phyloP scores from a whole-genome alignment of 2,113 vertebrate species.

The Pterocles orientalis region DNA sequence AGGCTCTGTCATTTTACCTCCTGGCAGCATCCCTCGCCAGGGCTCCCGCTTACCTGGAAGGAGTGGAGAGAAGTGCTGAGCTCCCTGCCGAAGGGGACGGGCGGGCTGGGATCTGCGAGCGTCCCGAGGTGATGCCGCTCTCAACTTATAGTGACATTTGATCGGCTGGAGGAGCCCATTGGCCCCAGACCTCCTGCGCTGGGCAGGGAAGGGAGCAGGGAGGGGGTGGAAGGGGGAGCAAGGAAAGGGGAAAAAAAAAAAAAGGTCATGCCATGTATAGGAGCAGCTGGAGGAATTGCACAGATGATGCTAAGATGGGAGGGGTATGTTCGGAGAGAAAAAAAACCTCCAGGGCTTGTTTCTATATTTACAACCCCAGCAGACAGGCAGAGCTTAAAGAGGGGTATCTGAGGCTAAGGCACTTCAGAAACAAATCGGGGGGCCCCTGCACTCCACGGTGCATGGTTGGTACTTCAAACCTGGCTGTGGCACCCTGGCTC shows the following conservation, averaged over 20 bases:
- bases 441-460: rapidly evolving
- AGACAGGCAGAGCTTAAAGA: conserved; percentile 74
- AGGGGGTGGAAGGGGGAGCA: not conserved
- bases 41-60: conserved; percentile 77
- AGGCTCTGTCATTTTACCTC: not conserved
- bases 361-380: conserved; percentile 85
- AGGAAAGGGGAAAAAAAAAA: not conserved
- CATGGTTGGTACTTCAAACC: not conserved
- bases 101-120: conserved; percentile 72
- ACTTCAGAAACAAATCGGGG: not conserved
- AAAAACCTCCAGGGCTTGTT: conserved; percentile 73
- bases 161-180: conserved; percentile 82
- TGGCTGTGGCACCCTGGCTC: not conserved
- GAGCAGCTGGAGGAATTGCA: conserved; percentile 80
- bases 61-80: conserved; percentile 73
- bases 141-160: conserved; percentile 87
- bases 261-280: conserved; percentile 78
- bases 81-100: conserved; percentile 73
- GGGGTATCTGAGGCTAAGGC: conserved; percentile 47
- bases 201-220: conserved; percentile 25
- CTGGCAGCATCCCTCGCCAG: not conserved
- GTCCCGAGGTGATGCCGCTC: conserved; percentile 68
- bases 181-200: conserved; percentile 66
- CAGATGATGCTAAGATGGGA: conserved; percentile 75
- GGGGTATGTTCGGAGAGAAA: conserved; percentile 72